phyloP scores from a whole-genome alignment of 1,140 invertebrate genomes.

The Andrena cerasifolii region DNA sequence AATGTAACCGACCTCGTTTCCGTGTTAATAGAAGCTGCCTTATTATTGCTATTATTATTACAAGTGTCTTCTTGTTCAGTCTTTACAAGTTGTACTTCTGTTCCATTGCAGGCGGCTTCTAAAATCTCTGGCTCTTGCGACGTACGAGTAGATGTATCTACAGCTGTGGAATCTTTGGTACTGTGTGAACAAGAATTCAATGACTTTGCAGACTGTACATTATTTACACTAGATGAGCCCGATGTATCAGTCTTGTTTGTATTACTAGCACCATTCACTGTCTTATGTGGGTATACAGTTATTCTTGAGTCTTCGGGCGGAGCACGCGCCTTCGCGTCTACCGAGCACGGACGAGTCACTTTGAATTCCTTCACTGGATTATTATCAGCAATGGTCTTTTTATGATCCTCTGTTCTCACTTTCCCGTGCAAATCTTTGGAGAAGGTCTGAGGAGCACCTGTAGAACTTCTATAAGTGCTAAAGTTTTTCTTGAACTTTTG shows the following conservation, averaged over 20 bases:
- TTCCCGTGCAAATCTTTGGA: conserved; percentile 17
- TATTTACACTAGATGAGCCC: conserved; percentile 32
- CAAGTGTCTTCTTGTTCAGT: conserved; percentile 42
- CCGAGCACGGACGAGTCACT: conserved; percentile 5
- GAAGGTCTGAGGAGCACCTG: background rate
- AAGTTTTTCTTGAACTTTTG: conserved; percentile 36
- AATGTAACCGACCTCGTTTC: conserved; percentile 40
- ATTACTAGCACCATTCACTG: conserved; percentile 41
- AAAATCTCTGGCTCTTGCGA: conserved; percentile 22
- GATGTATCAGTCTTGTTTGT: conserved; percentile 43
- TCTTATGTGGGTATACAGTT: conserved; percentile 16
- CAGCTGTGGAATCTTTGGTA: conserved; percentile 33
- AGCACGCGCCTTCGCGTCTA: background rate
- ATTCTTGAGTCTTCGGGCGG: conserved; percentile 19
- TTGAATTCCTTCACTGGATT: conserved; percentile 32
- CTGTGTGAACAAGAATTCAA: conserved; percentile 33
- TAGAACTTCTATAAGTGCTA: conserved; percentile 27
- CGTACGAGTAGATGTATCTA: conserved; percentile 17
- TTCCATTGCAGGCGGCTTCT: conserved; percentile 29
- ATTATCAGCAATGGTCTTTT: conserved; percentile 25
- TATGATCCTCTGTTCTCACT: conserved; percentile 18
- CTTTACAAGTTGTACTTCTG: conserved; percentile 48
- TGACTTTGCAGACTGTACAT: conserved; percentile 34
- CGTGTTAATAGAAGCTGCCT: conserved; percentile 17
- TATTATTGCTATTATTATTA: conserved; percentile 49